A percentile compares a stretch with the other conserved stretches of the same genome.
Evolutionary conservation across 2,113 vertebrate species (phyloP).

Genomic region (Larimichthys crocea): DNA sequence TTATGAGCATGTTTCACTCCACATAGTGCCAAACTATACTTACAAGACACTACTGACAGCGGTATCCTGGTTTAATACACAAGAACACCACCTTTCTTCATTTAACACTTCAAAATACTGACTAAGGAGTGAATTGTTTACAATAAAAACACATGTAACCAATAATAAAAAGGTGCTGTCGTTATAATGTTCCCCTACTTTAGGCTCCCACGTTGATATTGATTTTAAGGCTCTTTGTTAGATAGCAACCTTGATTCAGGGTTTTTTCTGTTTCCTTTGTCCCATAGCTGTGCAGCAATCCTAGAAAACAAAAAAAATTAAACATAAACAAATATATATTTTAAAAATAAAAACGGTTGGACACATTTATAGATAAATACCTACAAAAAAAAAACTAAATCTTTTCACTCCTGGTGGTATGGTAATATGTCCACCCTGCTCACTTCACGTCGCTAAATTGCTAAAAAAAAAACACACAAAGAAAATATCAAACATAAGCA

Average conservation of each 20-base stretch:
- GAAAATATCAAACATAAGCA: conserved; percentile 3
- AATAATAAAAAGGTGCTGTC: not conserved
- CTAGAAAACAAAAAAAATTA: conserved; percentile 53
- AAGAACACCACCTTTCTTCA: conserved; percentile 30
- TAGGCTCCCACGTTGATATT: conserved; percentile 36
- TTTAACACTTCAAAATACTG: not conserved
- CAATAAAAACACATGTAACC: conserved; percentile 1
- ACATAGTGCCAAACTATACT: conserved; percentile 43
- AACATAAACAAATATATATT: not conserved
- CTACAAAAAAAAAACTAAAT: not conserved
- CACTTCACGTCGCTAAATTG: conserved; percentile 1
- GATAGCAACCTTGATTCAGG: conserved; percentile 62
- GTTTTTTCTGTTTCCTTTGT: conserved; percentile 65
- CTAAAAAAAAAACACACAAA: not conserved
- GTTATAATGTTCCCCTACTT: conserved; percentile 1
- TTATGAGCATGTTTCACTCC: conserved; percentile 71
- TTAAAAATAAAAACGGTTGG: not conserved
- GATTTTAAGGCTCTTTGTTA: conserved; percentile 79
- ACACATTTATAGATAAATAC: not conserved
- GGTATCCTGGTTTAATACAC: conserved; percentile 5
- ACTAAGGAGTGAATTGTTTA: not conserved
- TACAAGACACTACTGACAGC: conserved; percentile 3
- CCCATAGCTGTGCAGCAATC: conserved; percentile 74
- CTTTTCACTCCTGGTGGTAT: not conserved
- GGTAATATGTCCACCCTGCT: not conserved